phyloP scores from a whole-genome alignment of 2,888 invertebrate genomes.

The Eugnorisma glareosa region DNA sequence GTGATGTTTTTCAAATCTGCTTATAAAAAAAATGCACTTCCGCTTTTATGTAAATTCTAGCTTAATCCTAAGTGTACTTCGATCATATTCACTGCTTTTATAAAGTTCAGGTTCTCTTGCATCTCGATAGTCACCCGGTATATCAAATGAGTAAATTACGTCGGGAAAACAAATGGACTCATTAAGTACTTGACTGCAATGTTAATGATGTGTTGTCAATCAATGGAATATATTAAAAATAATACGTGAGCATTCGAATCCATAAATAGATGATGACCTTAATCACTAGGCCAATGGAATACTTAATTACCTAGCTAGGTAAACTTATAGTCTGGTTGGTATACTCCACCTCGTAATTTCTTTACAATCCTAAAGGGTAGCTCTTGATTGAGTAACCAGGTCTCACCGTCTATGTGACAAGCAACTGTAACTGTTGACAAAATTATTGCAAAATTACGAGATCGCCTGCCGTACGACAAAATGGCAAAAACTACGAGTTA shows the following conservation, averaged over 20 bases:
- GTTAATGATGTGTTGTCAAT: slow-evolving; percentile 27
- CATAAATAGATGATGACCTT: slow-evolving; percentile 7
- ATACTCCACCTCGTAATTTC: neutral
- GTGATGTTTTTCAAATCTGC: neutral
- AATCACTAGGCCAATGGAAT: neutral
- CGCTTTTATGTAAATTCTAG: neutral
- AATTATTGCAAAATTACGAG: neutral
- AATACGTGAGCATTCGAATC: neutral
- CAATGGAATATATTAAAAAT: slow-evolving; percentile 24
- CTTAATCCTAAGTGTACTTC: neutral
- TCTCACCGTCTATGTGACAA: neutral
- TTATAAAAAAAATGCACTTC: neutral
- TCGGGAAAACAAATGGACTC: slow-evolving; percentile 36
- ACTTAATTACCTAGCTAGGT: neutral
- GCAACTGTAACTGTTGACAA: neutral
- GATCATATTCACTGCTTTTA: neutral
- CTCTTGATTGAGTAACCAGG: neutral
- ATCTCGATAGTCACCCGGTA: slow-evolving; percentile 1
- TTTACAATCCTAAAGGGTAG: neutral
- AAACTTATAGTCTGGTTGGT: neutral
- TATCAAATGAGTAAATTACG: slow-evolving; percentile 14
- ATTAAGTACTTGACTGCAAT: slow-evolving; percentile 27
- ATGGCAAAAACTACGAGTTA: neutral
- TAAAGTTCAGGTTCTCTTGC: neutral
- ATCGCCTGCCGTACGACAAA: neutral